A percentile compares a stretch with the other conserved stretches of the same genome.
Conservation (phyloP, 2,113 vertebrate genomes). For the Psilopogon haemacephalus region DNA sequence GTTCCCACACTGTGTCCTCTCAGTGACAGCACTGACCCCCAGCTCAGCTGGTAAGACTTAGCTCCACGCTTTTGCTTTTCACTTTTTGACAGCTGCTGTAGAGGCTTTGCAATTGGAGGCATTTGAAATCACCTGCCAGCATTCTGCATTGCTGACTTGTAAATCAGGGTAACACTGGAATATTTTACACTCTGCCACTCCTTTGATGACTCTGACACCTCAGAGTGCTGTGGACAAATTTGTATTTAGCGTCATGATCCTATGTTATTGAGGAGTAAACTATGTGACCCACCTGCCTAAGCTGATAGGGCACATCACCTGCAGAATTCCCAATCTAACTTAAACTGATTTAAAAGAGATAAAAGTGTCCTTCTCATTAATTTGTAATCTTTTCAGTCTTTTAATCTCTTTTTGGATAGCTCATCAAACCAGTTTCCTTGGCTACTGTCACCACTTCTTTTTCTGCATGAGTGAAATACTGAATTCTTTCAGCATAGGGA, state of each 20-base stretch:
- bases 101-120: not conserved
- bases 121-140: not conserved
- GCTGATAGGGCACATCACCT: not conserved
- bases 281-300: not conserved
- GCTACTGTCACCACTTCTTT: not conserved
- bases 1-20: not conserved
- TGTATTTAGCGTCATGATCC: not conserved
- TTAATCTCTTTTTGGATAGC: not conserved
- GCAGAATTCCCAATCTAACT: not conserved
- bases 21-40: not conserved
- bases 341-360: not conserved
- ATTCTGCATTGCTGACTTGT: not conserved
- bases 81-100: not conserved
- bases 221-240: not conserved
- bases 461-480: not conserved
- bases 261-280: not conserved
- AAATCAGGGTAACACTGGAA: not conserved
- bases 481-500: not conserved
- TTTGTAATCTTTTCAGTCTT: not conserved
- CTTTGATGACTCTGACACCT: not conserved
- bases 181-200: not conserved
- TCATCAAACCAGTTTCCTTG: not conserved
- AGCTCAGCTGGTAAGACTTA: slow-evolving; percentile 4
- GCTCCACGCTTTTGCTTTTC: not conserved
- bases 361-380: not conserved